Percentiles rank a stretch among this genome's conserved stretches.
phyloP scores from a whole-genome alignment of 2,113 vertebrate species.

The Anarrhichthys ocellatus region DNA sequence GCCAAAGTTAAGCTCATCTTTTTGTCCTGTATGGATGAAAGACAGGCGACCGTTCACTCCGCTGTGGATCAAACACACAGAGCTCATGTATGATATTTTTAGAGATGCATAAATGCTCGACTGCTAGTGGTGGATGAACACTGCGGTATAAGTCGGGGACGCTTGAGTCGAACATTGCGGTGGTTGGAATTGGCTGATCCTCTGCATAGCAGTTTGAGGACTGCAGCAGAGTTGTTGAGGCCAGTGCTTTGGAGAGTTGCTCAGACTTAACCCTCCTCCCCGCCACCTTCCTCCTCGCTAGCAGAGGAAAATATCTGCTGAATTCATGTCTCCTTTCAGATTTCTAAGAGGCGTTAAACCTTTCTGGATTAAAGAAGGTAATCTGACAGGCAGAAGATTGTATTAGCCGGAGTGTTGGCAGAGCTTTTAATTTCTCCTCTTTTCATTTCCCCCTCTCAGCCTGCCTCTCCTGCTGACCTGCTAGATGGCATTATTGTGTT shows the following conservation, averaged over 20 bases:
- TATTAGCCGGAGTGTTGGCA: conserved; percentile 83
- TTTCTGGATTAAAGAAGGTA: conserved; percentile 85
- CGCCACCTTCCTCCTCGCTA: conserved; percentile 61
- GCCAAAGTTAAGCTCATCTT: conserved; percentile 64
- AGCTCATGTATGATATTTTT: conserved; percentile 15
- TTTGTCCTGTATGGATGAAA: conserved; percentile 50
- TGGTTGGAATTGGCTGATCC: conserved; percentile 51
- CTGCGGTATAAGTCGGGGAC: conserved; percentile 11
- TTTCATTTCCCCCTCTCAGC: conserved; percentile 61
- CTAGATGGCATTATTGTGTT: conserved; percentile 79
- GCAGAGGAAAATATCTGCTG: conserved; percentile 77
- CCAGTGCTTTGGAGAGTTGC: conserved; percentile 70
- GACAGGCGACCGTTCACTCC: background rate
- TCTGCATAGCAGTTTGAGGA: conserved; percentile 55
- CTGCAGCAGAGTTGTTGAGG: conserved; percentile 66
- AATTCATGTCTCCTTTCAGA: conserved; percentile 83
- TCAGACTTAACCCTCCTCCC: conserved; percentile 71
- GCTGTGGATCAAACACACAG: background rate
- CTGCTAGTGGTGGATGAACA: background rate
- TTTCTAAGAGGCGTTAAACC: conserved; percentile 85
- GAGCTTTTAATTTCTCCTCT: conserved; percentile 81
- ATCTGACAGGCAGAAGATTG: conserved; percentile 86
- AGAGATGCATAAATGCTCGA: background rate
- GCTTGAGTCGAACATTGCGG: conserved; percentile 23
- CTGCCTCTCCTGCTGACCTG: conserved; percentile 73